These are phyloP conservation scores for Heliconius melpomene DNA, from an alignment of 1,140 invertebrate genomes.

Conservation along the genomic window DNA sequence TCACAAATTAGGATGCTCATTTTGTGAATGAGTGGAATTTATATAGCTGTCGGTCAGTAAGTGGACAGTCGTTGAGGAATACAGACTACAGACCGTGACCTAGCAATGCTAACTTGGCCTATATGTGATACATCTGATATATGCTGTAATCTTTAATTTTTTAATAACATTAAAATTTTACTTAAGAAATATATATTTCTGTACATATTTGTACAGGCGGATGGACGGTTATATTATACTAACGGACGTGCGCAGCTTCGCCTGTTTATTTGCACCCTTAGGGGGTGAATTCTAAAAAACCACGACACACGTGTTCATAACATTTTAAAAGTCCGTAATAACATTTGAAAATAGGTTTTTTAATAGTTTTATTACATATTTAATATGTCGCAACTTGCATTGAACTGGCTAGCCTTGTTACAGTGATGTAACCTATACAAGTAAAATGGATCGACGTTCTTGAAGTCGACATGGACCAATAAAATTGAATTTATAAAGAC, in stretches of 20 bases:
- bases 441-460: conserved; percentile 35
- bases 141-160: neutral
- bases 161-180: neutral
- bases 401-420: conserved; percentile 40
- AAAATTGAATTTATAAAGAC: neutral
- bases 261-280: no score
- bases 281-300: no score
- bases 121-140: neutral
- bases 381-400: conserved; percentile 18
- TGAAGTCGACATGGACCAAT: conserved; percentile 32
- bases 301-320: no score
- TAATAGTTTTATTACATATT: conserved; percentile 5
- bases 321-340: no score
- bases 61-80: neutral
- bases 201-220: no score
- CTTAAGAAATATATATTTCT: no score
- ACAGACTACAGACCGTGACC: conserved; percentile 16
- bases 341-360: neutral
- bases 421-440: conserved; percentile 24
- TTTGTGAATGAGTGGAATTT: conserved; percentile 37
- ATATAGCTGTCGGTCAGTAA: conserved; percentile 25
- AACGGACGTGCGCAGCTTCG: no score
- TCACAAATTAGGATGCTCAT: conserved; percentile 37
- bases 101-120: conserved; percentile 17
- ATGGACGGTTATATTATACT: no score